A percentile compares a stretch with the other conserved stretches of the same genome.
Conservation (phyloP, 1,140 invertebrate genomes). For the Drosophila pseudoobscura region DNA sequence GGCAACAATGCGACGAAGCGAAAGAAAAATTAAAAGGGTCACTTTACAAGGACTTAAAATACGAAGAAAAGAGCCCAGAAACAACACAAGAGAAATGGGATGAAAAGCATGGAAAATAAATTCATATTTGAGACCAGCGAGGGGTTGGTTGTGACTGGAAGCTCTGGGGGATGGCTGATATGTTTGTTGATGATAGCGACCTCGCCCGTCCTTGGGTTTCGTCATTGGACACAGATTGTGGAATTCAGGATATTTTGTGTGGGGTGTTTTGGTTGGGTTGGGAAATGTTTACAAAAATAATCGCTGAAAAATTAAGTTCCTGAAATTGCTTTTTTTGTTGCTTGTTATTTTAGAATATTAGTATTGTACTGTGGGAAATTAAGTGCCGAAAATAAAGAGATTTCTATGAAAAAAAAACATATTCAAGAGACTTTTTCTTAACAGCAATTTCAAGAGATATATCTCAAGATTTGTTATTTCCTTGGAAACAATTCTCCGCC, state of each 20-base stretch:
- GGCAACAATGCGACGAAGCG: conserved; percentile 71
- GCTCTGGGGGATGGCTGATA: conserved; percentile 29
- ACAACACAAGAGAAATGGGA: conserved; percentile 65
- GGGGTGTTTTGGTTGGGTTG: conserved; percentile 7
- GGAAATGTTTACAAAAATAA: conserved; percentile 81
- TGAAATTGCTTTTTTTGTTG: conserved; percentile 75
- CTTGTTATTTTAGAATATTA: conserved; percentile 47
- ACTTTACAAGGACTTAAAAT: conserved; percentile 80
- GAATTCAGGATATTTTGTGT: conserved; percentile 7
- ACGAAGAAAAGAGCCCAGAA: conserved; percentile 48
- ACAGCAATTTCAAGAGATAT: conserved; percentile 11
- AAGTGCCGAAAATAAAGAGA: not conserved
- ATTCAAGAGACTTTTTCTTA: not conserved
- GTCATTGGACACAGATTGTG: conserved; percentile 33
- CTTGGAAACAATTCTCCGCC: not conserved
- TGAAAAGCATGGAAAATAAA: conserved; percentile 81
- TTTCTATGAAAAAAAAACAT: not conserved
- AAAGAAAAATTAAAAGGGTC: conserved; percentile 81
- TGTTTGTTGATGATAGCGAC: conserved; percentile 70
- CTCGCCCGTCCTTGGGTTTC: conserved; percentile 37
- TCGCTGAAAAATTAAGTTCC: conserved; percentile 83
- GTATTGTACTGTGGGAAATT: too few relatives aligned
- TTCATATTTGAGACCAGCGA: conserved; percentile 68
- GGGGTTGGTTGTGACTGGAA: conserved; percentile 9
- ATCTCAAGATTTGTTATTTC: not conserved